These are phyloP conservation scores for Saccostrea cuccullata DNA, from an alignment of 1,140 invertebrate species.

Conservation along the genomic window DNA sequence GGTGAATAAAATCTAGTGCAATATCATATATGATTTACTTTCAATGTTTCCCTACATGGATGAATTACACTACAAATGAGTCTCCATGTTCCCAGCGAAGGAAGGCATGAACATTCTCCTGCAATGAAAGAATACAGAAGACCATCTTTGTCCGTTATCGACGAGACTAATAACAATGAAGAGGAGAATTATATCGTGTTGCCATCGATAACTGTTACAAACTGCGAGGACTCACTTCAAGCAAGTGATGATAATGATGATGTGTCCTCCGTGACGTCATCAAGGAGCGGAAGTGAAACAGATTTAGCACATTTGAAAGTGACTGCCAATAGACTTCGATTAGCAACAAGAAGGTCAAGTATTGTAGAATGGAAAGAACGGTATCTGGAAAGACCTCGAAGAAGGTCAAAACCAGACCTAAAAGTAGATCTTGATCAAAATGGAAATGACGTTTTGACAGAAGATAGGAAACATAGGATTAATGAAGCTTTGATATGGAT, in stretches of 20 bases:
- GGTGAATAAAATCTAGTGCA: too few relatives aligned
- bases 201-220: constrained; percentile 39
- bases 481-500: constrained; percentile 67
- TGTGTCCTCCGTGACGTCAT: background rate
- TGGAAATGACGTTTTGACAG: constrained; percentile 59
- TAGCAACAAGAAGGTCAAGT: constrained; percentile 60
- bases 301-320: constrained; percentile 60
- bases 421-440: constrained; percentile 44
- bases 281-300: constrained; percentile 55
- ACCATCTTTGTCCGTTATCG: constrained; percentile 58
- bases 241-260: background rate
- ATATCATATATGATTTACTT: too few relatives aligned
- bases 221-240: constrained; percentile 36
- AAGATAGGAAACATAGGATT: constrained; percentile 66
- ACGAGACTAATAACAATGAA: constrained; percentile 51
- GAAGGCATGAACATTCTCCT: constrained; percentile 4
- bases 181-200: constrained; percentile 34
- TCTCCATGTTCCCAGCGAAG: constrained; percentile 2
- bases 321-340: constrained; percentile 53
- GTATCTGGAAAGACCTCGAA: constrained; percentile 52
- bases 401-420: constrained; percentile 52
- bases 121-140: constrained; percentile 60
- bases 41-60: background rate
- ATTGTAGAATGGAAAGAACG: constrained; percentile 62
- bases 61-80: background rate